phyloP scores from a whole-genome alignment of 1,140 invertebrate species.

The Bombus impatiens region DNA sequence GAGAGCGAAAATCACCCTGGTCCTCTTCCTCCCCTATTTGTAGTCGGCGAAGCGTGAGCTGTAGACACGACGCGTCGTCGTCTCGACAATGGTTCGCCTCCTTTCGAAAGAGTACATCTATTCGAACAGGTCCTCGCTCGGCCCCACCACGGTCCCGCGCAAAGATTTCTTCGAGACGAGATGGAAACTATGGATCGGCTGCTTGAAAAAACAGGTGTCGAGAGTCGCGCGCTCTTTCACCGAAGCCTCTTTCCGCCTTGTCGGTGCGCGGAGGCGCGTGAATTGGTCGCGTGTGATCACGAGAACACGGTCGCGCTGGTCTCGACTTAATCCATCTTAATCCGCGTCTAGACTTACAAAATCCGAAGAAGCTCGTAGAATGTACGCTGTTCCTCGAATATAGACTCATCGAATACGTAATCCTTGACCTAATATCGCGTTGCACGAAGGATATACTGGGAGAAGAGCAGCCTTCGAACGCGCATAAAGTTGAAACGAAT shows the following conservation, averaged over 20 bases:
- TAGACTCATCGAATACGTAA: too few relatives aligned
- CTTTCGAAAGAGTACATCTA: slow-evolving; percentile 49
- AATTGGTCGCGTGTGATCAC: neutral
- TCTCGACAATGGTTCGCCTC: slow-evolving; percentile 44
- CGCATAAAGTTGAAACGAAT: too few relatives aligned
- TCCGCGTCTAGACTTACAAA: neutral
- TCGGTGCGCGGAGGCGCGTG: neutral
- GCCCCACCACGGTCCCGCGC: slow-evolving; percentile 4
- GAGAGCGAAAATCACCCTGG: neutral
- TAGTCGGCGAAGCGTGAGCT: slow-evolving; percentile 67
- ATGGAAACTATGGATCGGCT: slow-evolving; percentile 11
- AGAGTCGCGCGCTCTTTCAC: slow-evolving; percentile 29
- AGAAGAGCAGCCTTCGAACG: too few relatives aligned
- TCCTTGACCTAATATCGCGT: neutral
- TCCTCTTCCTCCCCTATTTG: slow-evolving; percentile 39
- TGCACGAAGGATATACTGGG: neutral
- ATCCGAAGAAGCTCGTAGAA: neutral
- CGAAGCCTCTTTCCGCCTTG: neutral
- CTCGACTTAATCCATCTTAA: neutral
- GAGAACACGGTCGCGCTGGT: neutral
- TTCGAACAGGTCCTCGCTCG: slow-evolving; percentile 35
- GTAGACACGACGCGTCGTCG: slow-evolving; percentile 66
- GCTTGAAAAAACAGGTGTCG: slow-evolving; percentile 47
- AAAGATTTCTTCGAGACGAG: neutral
- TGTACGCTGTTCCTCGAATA: too few relatives aligned